Evolutionary conservation across 2,113 vertebrate species (phyloP), one percentile per base, ranked within the genome.

Genomic region (Prunella fulvescens): DNA sequence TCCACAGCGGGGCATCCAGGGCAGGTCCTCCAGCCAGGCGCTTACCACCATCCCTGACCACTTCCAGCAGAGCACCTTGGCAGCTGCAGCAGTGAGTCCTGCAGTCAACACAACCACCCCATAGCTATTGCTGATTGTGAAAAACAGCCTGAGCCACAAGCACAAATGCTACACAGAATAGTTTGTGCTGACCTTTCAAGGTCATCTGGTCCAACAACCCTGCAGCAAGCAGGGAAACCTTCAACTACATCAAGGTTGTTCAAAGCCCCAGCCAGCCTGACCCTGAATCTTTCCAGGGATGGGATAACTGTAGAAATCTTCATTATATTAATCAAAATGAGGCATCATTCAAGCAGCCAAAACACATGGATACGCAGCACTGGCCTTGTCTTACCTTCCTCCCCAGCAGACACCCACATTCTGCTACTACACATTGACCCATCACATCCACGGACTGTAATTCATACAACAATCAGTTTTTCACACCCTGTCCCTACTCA

Each of bases 301-400:
- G 31, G 48, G 31, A 37, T 39, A 35, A 48, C 44, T 45, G 45
- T 17, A 60, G 81, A 84, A 48, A 72, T 53, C 7, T 12, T 16
- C 23, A 39, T 33, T 25, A 11, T 8, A 28, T 22, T 51, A 69
- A 45, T 11, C 2, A 6, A 91, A 64, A 14, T 4, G 35, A 58
- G 22, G 17, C 47, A 81, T 50, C 26, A 11, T 5, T 42, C 28
- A 57, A 42, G 44, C 33, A 93, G 31, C 18, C 44, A 66, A 73
- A 44, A n/a, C 15, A 29, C 7, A 6, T 0, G 1, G 53, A 69
- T 15, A 40, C 5, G 9, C 57, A 69, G 54, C 12, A 10, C 35
- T 3, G 42, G 14, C 45, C 29, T 37, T 14, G 11, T 22, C 39
- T 80, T 44, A 26, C 17, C 35, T 69, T 28, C 16, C 45, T 31